Evolutionary conservation across 2,797 vertebrate genomes (phyloP).

Genomic region (Melanotaenia pygmaea): DNA sequence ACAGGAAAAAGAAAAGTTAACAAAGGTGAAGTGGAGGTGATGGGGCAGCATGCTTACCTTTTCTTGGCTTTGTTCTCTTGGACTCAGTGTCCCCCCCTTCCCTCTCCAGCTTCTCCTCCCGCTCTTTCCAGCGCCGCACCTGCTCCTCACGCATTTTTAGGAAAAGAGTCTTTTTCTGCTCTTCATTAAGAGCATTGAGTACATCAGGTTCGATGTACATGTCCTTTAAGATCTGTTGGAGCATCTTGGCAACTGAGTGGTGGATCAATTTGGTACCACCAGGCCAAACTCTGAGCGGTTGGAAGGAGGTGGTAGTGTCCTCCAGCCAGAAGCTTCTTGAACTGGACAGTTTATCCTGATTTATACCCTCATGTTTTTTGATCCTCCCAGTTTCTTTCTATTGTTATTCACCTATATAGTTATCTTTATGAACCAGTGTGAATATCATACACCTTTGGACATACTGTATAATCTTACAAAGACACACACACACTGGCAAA

Average conservation of each 20-base stretch:
- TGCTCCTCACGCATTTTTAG: slow-evolving; percentile 88
- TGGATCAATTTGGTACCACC: slow-evolving; percentile 15
- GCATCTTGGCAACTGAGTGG: slow-evolving; percentile 55
- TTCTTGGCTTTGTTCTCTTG: slow-evolving; percentile 63
- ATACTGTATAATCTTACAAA: slow-evolving; percentile 31
- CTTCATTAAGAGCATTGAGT: slow-evolving; percentile 83
- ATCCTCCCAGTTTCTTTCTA: slow-evolving; percentile 12
- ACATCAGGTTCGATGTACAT: slow-evolving; percentile 88
- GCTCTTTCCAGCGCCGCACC: slow-evolving; percentile 85
- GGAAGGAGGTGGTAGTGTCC: slow-evolving; percentile 32
- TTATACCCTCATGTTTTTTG: slow-evolving; percentile 61
- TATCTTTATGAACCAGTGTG: slow-evolving; percentile 14
- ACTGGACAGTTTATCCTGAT: slow-evolving; percentile 12
- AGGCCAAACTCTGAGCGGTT: background rate
- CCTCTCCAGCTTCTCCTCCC: slow-evolving; percentile 77
- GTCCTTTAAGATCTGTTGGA: slow-evolving; percentile 84
- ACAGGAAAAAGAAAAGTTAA: slow-evolving; percentile 24
- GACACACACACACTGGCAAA: slow-evolving; percentile 30
- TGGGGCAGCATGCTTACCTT: slow-evolving; percentile 70
- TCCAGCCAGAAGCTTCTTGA: slow-evolving; percentile 48
- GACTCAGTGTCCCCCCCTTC: slow-evolving; percentile 50
- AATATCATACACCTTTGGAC: slow-evolving; percentile 22
- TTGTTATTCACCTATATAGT: slow-evolving; percentile 9
- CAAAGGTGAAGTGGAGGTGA: slow-evolving; percentile 1
- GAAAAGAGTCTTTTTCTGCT: slow-evolving; percentile 87